phyloP scores from a whole-genome alignment of 1,140 invertebrate genomes.

The Euschistus heros region DNA sequence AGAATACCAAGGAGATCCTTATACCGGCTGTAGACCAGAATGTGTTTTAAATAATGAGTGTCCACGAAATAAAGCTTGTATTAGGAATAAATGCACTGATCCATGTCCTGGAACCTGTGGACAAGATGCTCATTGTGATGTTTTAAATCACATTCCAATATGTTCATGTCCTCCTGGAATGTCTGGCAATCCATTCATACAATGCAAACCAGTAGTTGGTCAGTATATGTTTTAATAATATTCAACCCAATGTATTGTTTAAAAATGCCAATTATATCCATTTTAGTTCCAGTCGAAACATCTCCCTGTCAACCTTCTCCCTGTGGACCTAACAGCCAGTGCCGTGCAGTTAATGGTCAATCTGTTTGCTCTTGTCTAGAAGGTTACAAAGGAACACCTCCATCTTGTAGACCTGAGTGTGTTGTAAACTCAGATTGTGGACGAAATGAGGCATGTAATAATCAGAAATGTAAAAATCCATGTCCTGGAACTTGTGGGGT shows the following conservation, averaged over 20 bases:
- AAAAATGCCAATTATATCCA: slow-evolving; percentile 18
- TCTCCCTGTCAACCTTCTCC: slow-evolving; percentile 41
- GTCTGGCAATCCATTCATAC: slow-evolving; percentile 40
- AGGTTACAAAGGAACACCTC: slow-evolving; percentile 37
- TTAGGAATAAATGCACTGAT: slow-evolving; percentile 41
- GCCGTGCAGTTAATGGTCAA: slow-evolving; percentile 42
- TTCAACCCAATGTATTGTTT: too few relatives aligned
- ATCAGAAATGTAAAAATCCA: slow-evolving; percentile 44
- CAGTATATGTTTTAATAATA: not conserved
- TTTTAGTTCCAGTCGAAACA: slow-evolving; percentile 19
- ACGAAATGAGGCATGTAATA: slow-evolving; percentile 41
- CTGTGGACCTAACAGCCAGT: slow-evolving; percentile 56
- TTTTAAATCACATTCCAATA: slow-evolving; percentile 39
- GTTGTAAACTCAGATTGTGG: slow-evolving; percentile 42
- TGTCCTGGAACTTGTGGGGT: slow-evolving; percentile 44
- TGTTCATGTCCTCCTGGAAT: slow-evolving; percentile 39
- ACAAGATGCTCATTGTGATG: slow-evolving; percentile 40
- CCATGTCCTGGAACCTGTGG: slow-evolving; percentile 45
- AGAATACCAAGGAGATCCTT: slow-evolving; percentile 47
- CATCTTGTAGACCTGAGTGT: slow-evolving; percentile 44
- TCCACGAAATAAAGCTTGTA: slow-evolving; percentile 39
- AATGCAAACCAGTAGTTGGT: slow-evolving; percentile 32
- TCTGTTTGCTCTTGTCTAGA: slow-evolving; percentile 45
- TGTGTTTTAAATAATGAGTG: slow-evolving; percentile 43
- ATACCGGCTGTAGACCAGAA: slow-evolving; percentile 38